These are phyloP conservation scores for Neodiprion fabricii DNA, from an alignment of 1,140 invertebrate species.

Conservation along the genomic window DNA sequence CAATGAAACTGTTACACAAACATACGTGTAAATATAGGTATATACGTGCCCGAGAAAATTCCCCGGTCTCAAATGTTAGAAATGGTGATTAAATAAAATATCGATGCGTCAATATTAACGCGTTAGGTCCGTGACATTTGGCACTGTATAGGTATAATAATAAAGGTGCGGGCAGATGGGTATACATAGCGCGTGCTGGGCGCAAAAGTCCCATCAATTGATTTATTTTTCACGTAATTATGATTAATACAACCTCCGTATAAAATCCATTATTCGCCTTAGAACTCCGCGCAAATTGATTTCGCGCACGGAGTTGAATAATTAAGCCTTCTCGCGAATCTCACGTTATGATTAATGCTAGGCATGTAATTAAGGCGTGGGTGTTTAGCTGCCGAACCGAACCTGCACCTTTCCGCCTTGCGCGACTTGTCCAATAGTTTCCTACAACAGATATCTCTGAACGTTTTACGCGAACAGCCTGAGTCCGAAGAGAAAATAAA, in stretches of 20 bases:
- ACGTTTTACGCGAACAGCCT: background rate
- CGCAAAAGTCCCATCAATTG: background rate
- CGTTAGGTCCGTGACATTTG: background rate
- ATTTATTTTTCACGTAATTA: background rate
- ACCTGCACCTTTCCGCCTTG: background rate
- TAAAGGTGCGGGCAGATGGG: too few species aligned
- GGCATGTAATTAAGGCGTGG: background rate
- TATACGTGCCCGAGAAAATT: too few species aligned
- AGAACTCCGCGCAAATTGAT: background rate
- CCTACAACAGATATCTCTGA: background rate
- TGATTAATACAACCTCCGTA: background rate
- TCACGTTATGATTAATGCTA: background rate
- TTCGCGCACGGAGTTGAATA: constrained; percentile 6
- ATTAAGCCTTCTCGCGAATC: constrained; percentile 7
- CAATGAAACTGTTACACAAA: too few species aligned
- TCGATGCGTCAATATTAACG: background rate
- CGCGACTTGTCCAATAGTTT: background rate
- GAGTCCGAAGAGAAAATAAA: background rate
- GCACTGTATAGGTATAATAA: background rate
- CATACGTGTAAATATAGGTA: too few species aligned
- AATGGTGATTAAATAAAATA: background rate
- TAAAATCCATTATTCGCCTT: background rate
- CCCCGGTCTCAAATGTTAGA: too few species aligned
- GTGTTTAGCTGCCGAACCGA: constrained; percentile 5
- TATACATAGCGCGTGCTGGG: background rate